These are phyloP conservation scores for Vombatus ursinus DNA, from an alignment of 2,113 vertebrate genomes.

Conservation along the genomic window DNA sequence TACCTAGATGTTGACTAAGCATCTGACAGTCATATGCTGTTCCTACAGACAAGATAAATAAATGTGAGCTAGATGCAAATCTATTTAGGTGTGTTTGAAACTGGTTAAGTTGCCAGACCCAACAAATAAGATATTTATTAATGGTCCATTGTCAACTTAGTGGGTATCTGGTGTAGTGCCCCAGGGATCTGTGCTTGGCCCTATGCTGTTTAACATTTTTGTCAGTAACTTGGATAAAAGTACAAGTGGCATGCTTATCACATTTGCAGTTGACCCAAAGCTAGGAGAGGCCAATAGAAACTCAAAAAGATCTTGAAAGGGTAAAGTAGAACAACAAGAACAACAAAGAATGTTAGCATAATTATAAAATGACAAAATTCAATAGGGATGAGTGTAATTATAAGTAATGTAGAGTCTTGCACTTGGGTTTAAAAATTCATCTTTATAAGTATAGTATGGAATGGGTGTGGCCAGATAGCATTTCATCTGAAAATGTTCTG, in stretches of 20 bases:
- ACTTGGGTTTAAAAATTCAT: neutral
- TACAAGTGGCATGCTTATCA: neutral
- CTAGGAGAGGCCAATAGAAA: neutral
- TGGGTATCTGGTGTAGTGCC: neutral
- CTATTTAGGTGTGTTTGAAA: neutral
- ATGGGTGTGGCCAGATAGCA: neutral
- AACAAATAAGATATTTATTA: neutral
- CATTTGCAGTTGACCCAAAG: neutral
- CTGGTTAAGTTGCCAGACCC: neutral
- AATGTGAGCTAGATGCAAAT: neutral
- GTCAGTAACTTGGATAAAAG: neutral
- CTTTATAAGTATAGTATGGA: neutral
- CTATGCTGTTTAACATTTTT: neutral
- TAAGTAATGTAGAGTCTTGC: neutral
- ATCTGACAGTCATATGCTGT: neutral
- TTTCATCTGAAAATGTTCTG: neutral
- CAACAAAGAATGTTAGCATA: neutral
- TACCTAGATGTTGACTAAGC: neutral
- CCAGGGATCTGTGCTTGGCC: neutral
- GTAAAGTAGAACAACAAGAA: neutral
- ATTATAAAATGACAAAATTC: neutral
- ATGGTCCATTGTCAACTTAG: neutral
- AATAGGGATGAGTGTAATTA: neutral
- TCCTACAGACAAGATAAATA: neutral
- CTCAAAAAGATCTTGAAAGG: neutral